Base-by-base conservation (phyloP, 1,140 invertebrate species). In the Eciton burchellii region DNA sequence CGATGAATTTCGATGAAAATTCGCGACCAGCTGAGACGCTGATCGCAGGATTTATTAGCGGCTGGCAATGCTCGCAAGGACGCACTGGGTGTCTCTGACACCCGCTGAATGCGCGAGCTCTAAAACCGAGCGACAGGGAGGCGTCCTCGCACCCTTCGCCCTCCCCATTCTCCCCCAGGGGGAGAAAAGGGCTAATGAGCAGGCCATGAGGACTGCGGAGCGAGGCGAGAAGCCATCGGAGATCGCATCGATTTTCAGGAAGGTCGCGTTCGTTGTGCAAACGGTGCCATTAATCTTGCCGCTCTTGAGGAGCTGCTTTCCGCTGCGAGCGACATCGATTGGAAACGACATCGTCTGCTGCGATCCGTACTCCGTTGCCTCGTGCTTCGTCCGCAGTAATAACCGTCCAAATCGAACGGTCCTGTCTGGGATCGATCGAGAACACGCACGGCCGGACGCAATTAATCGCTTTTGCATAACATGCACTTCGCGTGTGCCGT, bases 211-310 rank as follows among this genome's bases (percentile, higher is more conserved):
- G 47, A 52, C 19, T 16, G 14, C 16, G 6, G 12, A 62, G 29
- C 5, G 41, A 45, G 66, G 19, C n/a, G 43, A 56, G 43, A 59
- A 49, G 56, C 49, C 57, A 45, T 71, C 52, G 76, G 71, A 71
- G 76, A 65, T 81, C 65, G 41, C 52, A 81, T 68, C 29, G 74
- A 81, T 81, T 81, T 81, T 81, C 76, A 59, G 45, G 19, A 76
- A 76, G 14, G 19, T 65, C 41, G 59, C 59, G 65, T 52, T 65
- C 29, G 45, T 63, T 29, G 59, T 12, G 29, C n/a, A 21, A n/a
- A 1, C 26, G 35, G 45, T 54, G 52, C 29, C 73, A 65, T 76
- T 43, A 62, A 74, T 74, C 45, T 35, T 54, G 29, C 14, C 19
- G 1, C 59, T 21, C 16, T 65, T 9, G 59, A 54, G n/a, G 65